phyloP scores from a whole-genome alignment of 2,888 invertebrate genomes.

The Hyles lineata region DNA sequence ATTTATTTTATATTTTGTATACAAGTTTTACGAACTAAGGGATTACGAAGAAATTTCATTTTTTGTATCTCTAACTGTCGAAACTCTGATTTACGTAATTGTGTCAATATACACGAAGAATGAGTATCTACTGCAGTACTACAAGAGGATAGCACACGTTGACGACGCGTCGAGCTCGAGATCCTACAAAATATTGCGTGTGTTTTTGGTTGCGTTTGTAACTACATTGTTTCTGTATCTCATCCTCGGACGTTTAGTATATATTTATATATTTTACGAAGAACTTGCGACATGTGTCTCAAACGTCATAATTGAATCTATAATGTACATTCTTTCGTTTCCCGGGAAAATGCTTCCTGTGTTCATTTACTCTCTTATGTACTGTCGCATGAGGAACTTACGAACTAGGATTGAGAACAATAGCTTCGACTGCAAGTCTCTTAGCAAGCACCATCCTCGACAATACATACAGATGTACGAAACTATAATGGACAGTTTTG shows the following conservation, averaged over 20 bases:
- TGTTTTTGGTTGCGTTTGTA: not conserved
- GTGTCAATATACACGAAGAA: not conserved
- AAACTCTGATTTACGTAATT: not conserved
- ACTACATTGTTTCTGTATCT: not conserved
- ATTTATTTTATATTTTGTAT: not conserved
- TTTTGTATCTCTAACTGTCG: not conserved
- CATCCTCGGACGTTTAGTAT: not conserved
- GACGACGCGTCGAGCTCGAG: not conserved
- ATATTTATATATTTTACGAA: not conserved
- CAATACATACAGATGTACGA: not conserved
- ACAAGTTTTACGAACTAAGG: not conserved
- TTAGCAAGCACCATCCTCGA: not conserved
- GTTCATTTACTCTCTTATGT: not conserved
- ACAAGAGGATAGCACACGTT: not conserved
- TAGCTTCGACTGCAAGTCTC: not conserved
- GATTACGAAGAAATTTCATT: not conserved
- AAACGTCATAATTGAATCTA: not conserved
- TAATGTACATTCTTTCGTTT: not conserved
- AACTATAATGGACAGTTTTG: not conserved
- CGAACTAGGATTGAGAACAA: not conserved
- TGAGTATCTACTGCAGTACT: not conserved
- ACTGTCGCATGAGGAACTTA: not conserved
- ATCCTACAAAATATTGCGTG: not conserved
- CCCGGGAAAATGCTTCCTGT: not conserved
- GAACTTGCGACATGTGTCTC: not conserved